Conservation (phyloP, 2,113 vertebrate genomes). For the Paramisgurnus dabryanus region DNA sequence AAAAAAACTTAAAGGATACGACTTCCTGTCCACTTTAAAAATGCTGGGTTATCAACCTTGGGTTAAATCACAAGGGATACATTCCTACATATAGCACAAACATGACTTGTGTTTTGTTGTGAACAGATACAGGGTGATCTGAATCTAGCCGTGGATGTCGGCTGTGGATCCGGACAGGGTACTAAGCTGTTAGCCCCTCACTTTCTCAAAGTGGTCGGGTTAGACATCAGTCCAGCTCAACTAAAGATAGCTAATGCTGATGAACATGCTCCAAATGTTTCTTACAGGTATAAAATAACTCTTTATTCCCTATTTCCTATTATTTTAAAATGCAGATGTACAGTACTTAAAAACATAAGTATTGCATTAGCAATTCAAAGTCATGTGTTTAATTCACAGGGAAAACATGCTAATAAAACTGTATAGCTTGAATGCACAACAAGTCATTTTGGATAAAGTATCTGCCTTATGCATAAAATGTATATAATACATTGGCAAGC, state of each 20-base stretch:
- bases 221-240: constrained; percentile 76
- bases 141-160: constrained; percentile 75
- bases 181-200: constrained; percentile 67
- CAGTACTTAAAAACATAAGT: too few relatives aligned
- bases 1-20: background rate
- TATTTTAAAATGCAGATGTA: too few relatives aligned
- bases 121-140: constrained; percentile 56
- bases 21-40: background rate
- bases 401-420: too few relatives aligned
- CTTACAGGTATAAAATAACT: constrained; percentile 70
- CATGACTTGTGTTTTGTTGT: background rate
- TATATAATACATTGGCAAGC: too few relatives aligned
- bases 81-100: background rate
- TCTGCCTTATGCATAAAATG: background rate
- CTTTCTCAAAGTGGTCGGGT: constrained; percentile 75
- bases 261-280: constrained; percentile 61
- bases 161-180: constrained; percentile 80
- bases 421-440: too few relatives aligned
- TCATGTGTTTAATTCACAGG: too few relatives aligned
- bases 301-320: background rate
- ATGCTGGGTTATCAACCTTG: too few relatives aligned
- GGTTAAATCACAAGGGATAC: too few relatives aligned
- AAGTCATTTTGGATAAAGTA: too few relatives aligned
- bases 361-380: too few relatives aligned
- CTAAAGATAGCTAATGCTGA: constrained; percentile 66